Conservation (phyloP, 2,113 vertebrate genomes). For the Mesembrinibis cayennensis region DNA sequence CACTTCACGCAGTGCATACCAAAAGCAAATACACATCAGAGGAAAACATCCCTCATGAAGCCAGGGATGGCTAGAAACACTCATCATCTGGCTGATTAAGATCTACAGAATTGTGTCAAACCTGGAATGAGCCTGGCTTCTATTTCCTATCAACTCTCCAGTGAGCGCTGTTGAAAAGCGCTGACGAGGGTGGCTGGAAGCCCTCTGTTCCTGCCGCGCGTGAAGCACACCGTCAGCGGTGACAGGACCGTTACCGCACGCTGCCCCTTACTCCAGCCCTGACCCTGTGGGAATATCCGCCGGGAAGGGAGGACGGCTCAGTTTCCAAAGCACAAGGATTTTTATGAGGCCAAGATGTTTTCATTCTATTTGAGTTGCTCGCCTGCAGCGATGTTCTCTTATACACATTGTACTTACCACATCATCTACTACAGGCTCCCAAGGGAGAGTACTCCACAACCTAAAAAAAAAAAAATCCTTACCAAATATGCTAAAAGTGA, state of each 20-base stretch:
- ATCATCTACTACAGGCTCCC: neutral
- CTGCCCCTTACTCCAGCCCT: neutral
- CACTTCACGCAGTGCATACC: neutral
- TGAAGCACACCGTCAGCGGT: fast-evolving
- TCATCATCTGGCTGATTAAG: neutral
- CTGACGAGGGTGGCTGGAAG: neutral
- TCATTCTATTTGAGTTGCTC: neutral
- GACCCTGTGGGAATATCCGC: neutral
- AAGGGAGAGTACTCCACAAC: neutral
- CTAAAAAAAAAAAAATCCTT: neutral
- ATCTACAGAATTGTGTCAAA: neutral
- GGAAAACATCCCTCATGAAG: neutral
- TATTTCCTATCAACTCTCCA: fast-evolving
- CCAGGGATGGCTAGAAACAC: neutral
- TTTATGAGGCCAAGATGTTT: slow-evolving; percentile 17
- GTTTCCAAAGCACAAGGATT: slow-evolving; percentile 10
- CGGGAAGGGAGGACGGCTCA: fast-evolving
- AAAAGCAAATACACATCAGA: neutral
- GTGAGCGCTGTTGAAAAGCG: neutral
- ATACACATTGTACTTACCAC: neutral
- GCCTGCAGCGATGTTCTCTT: neutral
- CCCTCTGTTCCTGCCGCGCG: neutral
- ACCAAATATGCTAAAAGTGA: neutral
- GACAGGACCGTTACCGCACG: neutral
- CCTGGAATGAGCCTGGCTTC: neutral